Evolutionary conservation across 2,888 invertebrate species (phyloP), one percentile per base, ranked within the genome.

Genomic region (Cataglyphis cursor): DNA sequence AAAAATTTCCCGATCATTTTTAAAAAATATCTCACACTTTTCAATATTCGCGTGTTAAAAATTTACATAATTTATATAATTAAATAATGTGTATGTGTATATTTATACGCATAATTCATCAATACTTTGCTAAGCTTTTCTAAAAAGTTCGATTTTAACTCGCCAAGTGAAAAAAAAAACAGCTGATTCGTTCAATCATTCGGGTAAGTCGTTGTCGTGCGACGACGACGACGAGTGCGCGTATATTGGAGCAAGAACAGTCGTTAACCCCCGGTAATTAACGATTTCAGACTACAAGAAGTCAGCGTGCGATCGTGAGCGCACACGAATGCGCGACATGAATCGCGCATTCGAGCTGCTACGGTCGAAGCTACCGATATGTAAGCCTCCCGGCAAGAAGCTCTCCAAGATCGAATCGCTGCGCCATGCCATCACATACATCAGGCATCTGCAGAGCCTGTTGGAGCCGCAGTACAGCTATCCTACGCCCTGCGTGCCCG

Each of bases 301-400:
- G 93, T 97, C 97, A 0, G 98, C 98, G 0, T 98, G 98, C 91
- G 98, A 98, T 92, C 96, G 98, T 35, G 98, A 98, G 92, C 95
- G 98, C 5, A 98, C 97, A 0, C 95, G 98, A 57, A 98, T 98
- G 98, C 96, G 97, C 3, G 98, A 98, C 91, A 98, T 98, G 98
- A 98, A 98, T 93, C 96, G 96, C 73, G 98, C 98, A 0, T 98
- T 97, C 91, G 98, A 98, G 92, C 94, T 97, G 61, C 95, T 98
- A 21, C 96, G 98, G 51, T 96, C 97, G 62, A 97, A 97, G 93
- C 94, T 98, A 87, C 98, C 98, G 0, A 96, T 97, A 90, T 97
- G 97, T 73, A 98, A 98, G 91, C 97, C 98, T 0, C 97, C 97
- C 21, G 98, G 98, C 86, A 98, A 98, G 94, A 98, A 98, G 93